Percentiles rank a stretch among this genome's conserved stretches.
Conservation (phyloP, 2,888 invertebrate genomes). For the Vandiemenella viatica region DNA sequence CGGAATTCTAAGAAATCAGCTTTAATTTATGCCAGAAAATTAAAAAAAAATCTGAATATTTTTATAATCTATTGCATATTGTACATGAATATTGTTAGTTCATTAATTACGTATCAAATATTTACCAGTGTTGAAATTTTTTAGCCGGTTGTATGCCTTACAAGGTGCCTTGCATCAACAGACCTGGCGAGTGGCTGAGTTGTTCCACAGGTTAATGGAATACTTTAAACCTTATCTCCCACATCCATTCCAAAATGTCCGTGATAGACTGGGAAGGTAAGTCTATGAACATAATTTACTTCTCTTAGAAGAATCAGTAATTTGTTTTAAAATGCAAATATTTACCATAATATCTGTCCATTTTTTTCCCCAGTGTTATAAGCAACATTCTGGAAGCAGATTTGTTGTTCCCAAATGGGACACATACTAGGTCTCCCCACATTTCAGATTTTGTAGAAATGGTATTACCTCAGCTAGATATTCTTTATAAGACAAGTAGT, state of each 20-base stretch:
- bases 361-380: conserved; percentile 30
- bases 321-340: no score
- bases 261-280: conserved; percentile 60
- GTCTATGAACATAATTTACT: neutral
- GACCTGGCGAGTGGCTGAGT: conserved; percentile 59
- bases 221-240: conserved; percentile 45
- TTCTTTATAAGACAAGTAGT: conserved; percentile 28
- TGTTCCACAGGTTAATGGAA: conserved; percentile 43
- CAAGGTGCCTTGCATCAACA: conserved; percentile 57
- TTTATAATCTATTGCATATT: no score
- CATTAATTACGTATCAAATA: no score
- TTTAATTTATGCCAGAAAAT: no score
- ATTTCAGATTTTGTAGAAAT: conserved; percentile 36
- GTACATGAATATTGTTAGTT: no score
- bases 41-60: no score
- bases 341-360: no score
- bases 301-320: neutral
- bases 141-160: conserved; percentile 50
- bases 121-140: no score
- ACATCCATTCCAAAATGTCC: conserved; percentile 71
- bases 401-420: conserved; percentile 34
- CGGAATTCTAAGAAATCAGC: no score
- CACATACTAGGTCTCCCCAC: conserved; percentile 30
- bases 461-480: conserved; percentile 38
- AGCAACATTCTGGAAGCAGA: conserved; percentile 43